Percentiles rank a stretch among this genome's conserved stretches.
Conservation (phyloP, 2,797 vertebrate species). For the Dipus sagitta region DNA sequence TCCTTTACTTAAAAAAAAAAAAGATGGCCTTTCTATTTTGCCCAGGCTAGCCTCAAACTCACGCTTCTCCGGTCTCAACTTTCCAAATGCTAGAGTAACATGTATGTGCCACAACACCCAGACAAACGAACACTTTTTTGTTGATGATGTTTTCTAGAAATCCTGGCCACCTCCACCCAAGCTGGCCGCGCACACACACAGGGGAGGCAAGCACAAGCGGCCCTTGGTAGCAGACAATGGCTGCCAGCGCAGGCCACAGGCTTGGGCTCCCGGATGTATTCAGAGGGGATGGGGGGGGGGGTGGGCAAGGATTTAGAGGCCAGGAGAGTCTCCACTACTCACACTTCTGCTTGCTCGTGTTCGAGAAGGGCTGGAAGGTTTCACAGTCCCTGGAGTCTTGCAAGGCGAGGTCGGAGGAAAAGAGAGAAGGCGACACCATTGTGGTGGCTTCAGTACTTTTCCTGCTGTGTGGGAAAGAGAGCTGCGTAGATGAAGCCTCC, state of each 20-base stretch:
- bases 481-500: neutral
- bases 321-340: too few species aligned
- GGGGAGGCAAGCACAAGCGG: rapidly evolving
- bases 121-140: neutral
- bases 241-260: too few species aligned
- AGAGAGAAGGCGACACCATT: neutral
- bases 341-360: rapidly evolving
- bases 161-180: too few species aligned
- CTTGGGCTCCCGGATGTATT: neutral
- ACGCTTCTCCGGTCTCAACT: neutral
- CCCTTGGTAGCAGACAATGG: neutral
- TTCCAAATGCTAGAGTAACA: neutral
- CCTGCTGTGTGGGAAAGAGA: neutral
- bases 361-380: neutral
- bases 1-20: too few species aligned
- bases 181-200: rapidly evolving
- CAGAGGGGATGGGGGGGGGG: rapidly evolving
- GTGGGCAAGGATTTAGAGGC: rapidly evolving
- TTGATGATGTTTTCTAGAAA: neutral
- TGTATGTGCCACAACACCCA: neutral
- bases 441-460: neutral
- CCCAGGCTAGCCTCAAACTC: neutral
- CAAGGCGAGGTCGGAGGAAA: neutral
- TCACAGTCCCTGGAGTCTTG: rapidly evolving
- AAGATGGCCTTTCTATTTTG: neutral